Evolutionary conservation across 2,888 invertebrate genomes (phyloP).

Genomic region (Heliconius cydno): DNA sequence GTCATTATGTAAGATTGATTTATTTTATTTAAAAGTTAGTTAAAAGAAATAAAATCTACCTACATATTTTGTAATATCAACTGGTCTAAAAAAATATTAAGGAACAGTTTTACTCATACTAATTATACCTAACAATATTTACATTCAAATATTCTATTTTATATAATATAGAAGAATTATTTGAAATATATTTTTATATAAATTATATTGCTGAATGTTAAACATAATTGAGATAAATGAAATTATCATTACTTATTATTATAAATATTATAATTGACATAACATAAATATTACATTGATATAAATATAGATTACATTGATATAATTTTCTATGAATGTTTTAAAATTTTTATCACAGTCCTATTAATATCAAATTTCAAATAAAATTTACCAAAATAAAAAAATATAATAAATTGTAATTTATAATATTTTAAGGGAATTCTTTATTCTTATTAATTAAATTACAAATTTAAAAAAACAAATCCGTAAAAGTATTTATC

Average conservation of each 20-base stretch:
- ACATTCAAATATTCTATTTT: slow-evolving; percentile 42
- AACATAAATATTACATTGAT: slow-evolving; percentile 2
- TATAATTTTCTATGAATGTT: slow-evolving; percentile 29
- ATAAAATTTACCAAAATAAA: slow-evolving; percentile 36
- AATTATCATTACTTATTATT: slow-evolving; percentile 4
- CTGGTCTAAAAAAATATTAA: slow-evolving; percentile 48
- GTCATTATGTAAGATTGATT: slow-evolving; percentile 1
- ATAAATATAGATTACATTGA: not conserved
- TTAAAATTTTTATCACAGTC: slow-evolving; percentile 47
- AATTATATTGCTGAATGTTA: slow-evolving; percentile 33
- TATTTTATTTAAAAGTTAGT: not conserved
- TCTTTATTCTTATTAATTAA: not conserved
- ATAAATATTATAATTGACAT: not conserved
- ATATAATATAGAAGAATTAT: slow-evolving; percentile 32
- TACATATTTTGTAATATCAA: slow-evolving; percentile 42
- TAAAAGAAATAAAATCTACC: slow-evolving; percentile 3
- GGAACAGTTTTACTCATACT: slow-evolving; percentile 52
- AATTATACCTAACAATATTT: slow-evolving; percentile 43
- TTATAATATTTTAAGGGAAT: slow-evolving; percentile 7
- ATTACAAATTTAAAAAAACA: slow-evolving; percentile 9
- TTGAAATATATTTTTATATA: slow-evolving; percentile 24
- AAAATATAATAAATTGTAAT: not conserved
- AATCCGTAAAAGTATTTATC: slow-evolving; percentile 5
- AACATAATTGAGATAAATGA: slow-evolving; percentile 9
- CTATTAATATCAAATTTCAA: slow-evolving; percentile 37